phyloP scores from a whole-genome alignment of 23 tunicate species.

The Botrylloides violaceus region DNA sequence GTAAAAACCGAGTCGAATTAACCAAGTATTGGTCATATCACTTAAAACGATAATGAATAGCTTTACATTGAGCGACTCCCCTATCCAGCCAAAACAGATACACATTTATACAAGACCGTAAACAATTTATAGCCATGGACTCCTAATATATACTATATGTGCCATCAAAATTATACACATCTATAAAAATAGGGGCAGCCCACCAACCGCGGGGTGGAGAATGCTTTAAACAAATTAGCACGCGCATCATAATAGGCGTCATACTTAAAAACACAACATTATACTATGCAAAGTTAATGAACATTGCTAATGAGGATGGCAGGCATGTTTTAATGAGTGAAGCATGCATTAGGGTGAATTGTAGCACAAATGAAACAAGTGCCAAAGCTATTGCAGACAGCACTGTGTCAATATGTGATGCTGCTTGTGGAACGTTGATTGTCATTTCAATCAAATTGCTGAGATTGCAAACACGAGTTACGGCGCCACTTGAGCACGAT shows the following conservation, averaged over 20 bases:
- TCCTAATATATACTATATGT: too few relatives aligned
- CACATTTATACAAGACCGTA: neutral
- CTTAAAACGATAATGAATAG: neutral
- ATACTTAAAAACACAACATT: neutral
- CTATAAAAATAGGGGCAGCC: neutral
- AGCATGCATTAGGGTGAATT: neutral
- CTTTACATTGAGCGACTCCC: neutral
- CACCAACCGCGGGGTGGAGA: neutral
- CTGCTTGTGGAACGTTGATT: neutral
- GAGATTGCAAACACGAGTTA: neutral
- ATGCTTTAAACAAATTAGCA: neutral
- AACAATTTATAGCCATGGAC: neutral
- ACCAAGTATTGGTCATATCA: neutral
- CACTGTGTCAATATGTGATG: neutral
- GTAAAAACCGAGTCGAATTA: neutral
- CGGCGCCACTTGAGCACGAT: neutral
- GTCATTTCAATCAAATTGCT: neutral
- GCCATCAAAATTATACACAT: constrained; percentile 2
- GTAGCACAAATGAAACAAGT: neutral
- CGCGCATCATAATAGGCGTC: neutral
- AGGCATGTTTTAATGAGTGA: neutral
- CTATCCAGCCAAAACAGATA: neutral
- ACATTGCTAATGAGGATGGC: neutral
- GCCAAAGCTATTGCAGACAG: neutral
- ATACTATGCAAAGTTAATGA: neutral